Conservation (phyloP, 2,113 vertebrate genomes). For the Onychorhynchus coronatus region DNA sequence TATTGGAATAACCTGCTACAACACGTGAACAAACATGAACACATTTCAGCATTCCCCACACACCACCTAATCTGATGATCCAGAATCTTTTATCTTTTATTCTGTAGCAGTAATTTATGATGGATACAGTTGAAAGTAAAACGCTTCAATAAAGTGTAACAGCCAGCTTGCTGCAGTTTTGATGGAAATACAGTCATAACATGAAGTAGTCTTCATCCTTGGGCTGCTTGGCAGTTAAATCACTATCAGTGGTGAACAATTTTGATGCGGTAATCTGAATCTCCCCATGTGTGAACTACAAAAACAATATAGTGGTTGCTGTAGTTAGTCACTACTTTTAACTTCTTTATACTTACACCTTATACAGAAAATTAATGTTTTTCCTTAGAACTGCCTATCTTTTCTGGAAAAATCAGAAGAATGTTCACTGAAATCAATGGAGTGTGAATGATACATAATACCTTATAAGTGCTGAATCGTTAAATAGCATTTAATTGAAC, state of each 20-base stretch:
- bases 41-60: not conserved
- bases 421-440: not conserved
- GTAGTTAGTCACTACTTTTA: not conserved
- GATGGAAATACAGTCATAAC: not conserved
- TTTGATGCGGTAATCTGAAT: not conserved
- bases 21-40: not conserved
- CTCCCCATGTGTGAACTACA: not conserved
- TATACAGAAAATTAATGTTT: not conserved
- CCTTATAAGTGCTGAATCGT: not conserved
- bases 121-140: not conserved
- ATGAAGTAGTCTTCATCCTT: not conserved
- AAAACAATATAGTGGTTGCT: not conserved
- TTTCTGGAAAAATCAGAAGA: not conserved
- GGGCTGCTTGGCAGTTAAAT: not conserved
- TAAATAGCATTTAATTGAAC: constrained; percentile 24
- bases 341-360: not conserved
- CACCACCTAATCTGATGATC: not conserved
- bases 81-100: not conserved
- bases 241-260: not conserved
- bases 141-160: not conserved
- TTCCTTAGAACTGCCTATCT: not conserved
- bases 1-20: not conserved
- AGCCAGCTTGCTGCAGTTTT: not conserved
- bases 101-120: not conserved
- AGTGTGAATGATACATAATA: not conserved